A percentile compares a stretch with the other conserved stretches of the same genome.
Evolutionary conservation across 1,140 invertebrate genomes (phyloP).

Genomic region (Drosophila repleta): DNA sequence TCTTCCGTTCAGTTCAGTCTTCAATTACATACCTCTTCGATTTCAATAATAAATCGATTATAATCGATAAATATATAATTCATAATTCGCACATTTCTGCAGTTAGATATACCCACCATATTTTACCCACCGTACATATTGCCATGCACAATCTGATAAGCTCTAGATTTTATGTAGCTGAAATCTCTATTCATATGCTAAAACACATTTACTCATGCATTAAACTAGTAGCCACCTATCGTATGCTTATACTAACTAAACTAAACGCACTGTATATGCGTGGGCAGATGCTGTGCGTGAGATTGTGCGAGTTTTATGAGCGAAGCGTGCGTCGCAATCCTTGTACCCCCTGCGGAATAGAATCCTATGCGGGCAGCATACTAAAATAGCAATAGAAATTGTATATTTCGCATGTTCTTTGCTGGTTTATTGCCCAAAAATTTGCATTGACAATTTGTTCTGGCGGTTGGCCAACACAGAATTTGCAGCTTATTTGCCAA

Average conservation of each 20-base stretch:
- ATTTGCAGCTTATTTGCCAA: conserved; percentile 56
- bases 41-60: too few relatives aligned
- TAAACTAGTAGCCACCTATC: not conserved
- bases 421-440: conserved; percentile 34
- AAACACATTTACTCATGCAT: not conserved
- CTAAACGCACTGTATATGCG: too few relatives aligned
- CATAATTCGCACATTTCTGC: too few relatives aligned
- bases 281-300: not conserved
- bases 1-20: too few relatives aligned
- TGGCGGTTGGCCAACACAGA: conserved; percentile 31
- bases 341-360: not conserved
- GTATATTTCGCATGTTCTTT: conserved; percentile 33
- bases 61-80: too few relatives aligned
- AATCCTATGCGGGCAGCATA: conserved; percentile 43
- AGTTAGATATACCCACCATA: too few relatives aligned
- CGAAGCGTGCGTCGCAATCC: conserved; percentile 43
- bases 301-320: conserved; percentile 51
- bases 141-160: not conserved
- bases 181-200: conserved; percentile 23
- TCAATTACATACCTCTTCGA: too few relatives aligned
- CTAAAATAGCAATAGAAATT: conserved; percentile 51
- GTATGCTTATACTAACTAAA: conserved; percentile 10
- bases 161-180: conserved; percentile 14
- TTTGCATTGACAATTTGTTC: conserved; percentile 46
- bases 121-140: too few relatives aligned